Conservation (phyloP, 2,797 vertebrate species). For the Chiroxiphia lanceolata region DNA sequence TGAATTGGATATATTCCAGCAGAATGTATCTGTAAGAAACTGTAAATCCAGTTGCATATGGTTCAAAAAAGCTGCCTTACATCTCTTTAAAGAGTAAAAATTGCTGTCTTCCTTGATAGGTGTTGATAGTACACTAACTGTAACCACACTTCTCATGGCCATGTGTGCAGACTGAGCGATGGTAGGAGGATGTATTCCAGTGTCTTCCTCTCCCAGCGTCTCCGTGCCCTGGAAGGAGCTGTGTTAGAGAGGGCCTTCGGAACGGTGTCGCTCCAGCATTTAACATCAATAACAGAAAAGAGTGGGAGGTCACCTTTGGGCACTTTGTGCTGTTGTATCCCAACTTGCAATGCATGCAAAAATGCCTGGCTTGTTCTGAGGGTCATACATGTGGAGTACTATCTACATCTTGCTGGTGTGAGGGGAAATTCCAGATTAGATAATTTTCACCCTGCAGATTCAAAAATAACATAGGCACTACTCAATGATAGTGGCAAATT, state of each 20-base stretch:
- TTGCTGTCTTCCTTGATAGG: background rate
- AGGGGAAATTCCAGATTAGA: background rate
- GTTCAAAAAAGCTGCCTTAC: background rate
- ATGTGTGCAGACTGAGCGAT: accelerated
- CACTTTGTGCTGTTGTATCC: background rate
- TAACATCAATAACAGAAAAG: background rate
- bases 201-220: background rate
- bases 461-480: background rate
- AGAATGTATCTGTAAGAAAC: background rate
- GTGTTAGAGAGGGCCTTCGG: background rate
- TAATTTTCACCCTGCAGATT: background rate
- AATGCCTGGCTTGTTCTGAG: background rate
- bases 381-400: background rate
- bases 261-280: background rate
- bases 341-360: accelerated
- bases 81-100: background rate
- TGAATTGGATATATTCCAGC: background rate
- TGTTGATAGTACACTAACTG: background rate
- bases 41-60: background rate
- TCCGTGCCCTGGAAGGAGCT: background rate
- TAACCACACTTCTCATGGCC: background rate
- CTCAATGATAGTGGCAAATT: background rate
- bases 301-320: background rate
- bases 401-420: background rate
- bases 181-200: accelerated